These are phyloP conservation scores for Pharmacophagus antenor DNA, from an alignment of 2,888 invertebrate genomes.

Conservation along the genomic window DNA sequence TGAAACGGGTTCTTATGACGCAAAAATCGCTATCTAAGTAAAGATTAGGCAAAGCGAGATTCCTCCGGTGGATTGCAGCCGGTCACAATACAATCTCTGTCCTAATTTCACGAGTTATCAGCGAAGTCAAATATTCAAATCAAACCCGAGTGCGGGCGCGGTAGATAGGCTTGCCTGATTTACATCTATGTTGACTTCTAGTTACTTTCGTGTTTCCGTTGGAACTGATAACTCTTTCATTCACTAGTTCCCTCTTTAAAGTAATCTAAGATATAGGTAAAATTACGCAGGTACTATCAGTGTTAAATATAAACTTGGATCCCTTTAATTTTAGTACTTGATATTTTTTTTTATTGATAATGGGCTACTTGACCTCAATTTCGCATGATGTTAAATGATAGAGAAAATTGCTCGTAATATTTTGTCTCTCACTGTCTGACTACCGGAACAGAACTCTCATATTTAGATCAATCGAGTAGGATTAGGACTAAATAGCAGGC, in stretches of 20 bases:
- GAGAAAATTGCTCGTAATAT: no score
- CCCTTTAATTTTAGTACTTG: no score
- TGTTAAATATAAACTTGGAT: no score
- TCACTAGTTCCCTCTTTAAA: not conserved
- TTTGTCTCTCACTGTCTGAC: no score
- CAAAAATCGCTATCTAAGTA: slow-evolving; percentile 36
- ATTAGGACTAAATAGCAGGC: no score
- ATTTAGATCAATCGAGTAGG: no score
- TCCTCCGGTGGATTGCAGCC: slow-evolving; percentile 41
- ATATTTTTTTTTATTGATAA: no score
- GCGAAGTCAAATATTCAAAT: slow-evolving; percentile 59
- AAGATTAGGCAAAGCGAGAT: slow-evolving; percentile 38
- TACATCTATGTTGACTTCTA: slow-evolving; percentile 37
- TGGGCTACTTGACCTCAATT: no score
- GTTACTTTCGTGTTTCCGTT: slow-evolving; percentile 25
- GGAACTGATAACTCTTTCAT: slow-evolving; percentile 21
- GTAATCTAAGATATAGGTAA: no score
- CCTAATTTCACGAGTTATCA: slow-evolving; percentile 68
- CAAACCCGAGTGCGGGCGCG: slow-evolving; percentile 48
- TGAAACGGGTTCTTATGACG: slow-evolving; percentile 29
- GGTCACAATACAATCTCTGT: slow-evolving; percentile 59
- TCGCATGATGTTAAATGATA: no score
- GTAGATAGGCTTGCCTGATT: slow-evolving; percentile 48
- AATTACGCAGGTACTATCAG: no score
- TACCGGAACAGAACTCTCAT: no score